Percentiles rank a stretch among this genome's conserved stretches.
Evolutionary conservation across 2,888 invertebrate species (phyloP).

Genomic region (Tuta absoluta): DNA sequence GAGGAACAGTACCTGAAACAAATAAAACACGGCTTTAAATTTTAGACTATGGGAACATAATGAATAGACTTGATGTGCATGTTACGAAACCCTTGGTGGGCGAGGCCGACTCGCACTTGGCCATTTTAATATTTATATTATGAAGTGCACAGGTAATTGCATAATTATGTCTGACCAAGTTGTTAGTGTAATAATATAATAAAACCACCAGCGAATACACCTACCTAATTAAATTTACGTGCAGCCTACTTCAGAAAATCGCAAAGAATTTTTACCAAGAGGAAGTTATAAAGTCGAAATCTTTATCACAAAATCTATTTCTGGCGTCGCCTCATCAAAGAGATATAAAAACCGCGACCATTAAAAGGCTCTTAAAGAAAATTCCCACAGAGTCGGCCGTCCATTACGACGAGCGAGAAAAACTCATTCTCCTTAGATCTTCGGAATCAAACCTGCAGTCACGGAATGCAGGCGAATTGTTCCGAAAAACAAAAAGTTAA

Average conservation of each 20-base stretch:
- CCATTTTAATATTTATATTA: too few relatives aligned
- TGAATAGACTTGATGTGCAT: too few relatives aligned
- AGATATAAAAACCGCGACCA: conserved; percentile 17
- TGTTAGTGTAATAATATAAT: too few relatives aligned
- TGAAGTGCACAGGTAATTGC: too few relatives aligned
- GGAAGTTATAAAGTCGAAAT: conserved; percentile 11
- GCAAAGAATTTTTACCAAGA: neutral
- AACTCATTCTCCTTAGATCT: conserved; percentile 44
- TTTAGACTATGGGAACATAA: too few relatives aligned
- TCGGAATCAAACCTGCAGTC: conserved; percentile 39
- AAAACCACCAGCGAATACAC: too few relatives aligned
- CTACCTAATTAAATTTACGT: neutral
- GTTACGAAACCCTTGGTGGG: too few relatives aligned
- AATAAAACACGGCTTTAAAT: too few relatives aligned
- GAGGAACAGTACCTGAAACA: neutral
- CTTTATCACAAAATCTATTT: conserved; percentile 18
- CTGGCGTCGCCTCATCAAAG: conserved; percentile 18
- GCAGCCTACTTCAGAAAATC: neutral
- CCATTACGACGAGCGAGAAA: conserved; percentile 29
- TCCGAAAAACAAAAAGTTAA: conserved; percentile 73
- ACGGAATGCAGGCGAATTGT: conserved; percentile 64
- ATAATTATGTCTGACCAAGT: too few relatives aligned
- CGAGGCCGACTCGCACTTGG: too few relatives aligned
- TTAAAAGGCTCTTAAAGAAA: conserved; percentile 19
- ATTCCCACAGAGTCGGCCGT: conserved; percentile 20